Base-by-base conservation (phyloP, 1,140 invertebrate species). In the Brachionus rubens region DNA sequence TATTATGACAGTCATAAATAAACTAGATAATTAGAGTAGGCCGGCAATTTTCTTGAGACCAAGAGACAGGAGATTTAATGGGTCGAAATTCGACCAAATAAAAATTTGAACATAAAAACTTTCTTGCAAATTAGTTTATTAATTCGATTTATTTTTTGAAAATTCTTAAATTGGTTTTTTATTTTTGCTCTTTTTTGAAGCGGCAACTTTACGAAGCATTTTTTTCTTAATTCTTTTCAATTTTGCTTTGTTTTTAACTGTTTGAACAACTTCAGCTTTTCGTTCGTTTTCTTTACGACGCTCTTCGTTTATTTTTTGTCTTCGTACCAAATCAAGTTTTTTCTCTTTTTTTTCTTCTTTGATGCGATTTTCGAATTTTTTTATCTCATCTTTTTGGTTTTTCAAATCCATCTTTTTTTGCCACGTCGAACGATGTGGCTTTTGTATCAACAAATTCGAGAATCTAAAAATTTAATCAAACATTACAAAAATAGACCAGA, bases 341-440 rank as follows among this genome's bases (percentile, higher is more conserved):
- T 65, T 65, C 33, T 65, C 36, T 46, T 65, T 65, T 65, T 65
- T 65, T n/a, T 65, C 59, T 28, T 65, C 59, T 65, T 43, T 65
- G 6, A 65, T 4, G 12, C 40, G 33, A 26, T 43, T 21, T 41
- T 65, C 59, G 10, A 43, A 65, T 26, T 43, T 65, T 65, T 65
- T 65, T 24, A 65, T 21, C 24, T 65, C 59, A 21, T 12, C 14
- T 26, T 26, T 21, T 14, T 65, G 33, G 14, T 41, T 72, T 40
- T 72, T 72, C 12, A 50, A 28, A 12, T 50, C 19, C 68, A 72
- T 72, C 24, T 72, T 72, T 28, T 72, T 50, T 50, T 48, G 10
- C 68, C 68, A 72, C 12, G 68, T 21, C 10, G 46, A 40, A 28
- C 68, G 5, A 2, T 54, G 30, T 6, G 46, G 33, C 24, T 72